Conservation (phyloP, 2,113 vertebrate species). For the Anser brachyrhynchus region DNA sequence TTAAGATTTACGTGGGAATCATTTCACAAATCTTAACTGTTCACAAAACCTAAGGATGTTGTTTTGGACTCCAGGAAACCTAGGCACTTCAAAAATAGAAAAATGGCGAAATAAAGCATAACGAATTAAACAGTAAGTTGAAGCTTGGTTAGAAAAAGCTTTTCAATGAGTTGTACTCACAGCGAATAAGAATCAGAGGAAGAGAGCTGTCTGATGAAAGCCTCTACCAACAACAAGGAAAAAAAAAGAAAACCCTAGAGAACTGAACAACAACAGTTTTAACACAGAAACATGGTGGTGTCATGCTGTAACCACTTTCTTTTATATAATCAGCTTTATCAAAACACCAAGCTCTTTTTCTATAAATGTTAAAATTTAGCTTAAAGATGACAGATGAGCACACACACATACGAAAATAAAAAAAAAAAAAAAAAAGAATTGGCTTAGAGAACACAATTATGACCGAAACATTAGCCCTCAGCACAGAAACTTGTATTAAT, state of each 20-base stretch:
- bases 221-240: not conserved
- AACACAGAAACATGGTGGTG: not conserved
- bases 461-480: not conserved
- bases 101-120: not conserved
- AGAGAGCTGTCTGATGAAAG: conserved; percentile 20
- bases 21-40: not conserved
- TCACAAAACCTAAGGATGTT: not conserved
- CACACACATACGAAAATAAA: too few relatives aligned
- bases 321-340: not conserved
- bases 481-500: not conserved
- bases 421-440: not conserved
- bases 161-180: conserved; percentile 45
- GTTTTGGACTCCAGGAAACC: not conserved
- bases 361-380: not conserved
- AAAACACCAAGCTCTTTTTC: not conserved
- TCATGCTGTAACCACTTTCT: not conserved
- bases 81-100: not conserved
- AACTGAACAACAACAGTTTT: not conserved
- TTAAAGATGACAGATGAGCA: not conserved
- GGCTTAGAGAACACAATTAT: not conserved
- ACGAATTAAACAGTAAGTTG: conserved; percentile 6
- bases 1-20: not conserved
- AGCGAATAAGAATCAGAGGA: conserved; percentile 56
- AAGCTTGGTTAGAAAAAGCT: conserved; percentile 40
- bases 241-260: not conserved